Percentiles rank a stretch among this genome's conserved stretches.
phyloP scores from a whole-genome alignment of 2,797 vertebrate species.

The Paramormyrops hopkinsi region DNA sequence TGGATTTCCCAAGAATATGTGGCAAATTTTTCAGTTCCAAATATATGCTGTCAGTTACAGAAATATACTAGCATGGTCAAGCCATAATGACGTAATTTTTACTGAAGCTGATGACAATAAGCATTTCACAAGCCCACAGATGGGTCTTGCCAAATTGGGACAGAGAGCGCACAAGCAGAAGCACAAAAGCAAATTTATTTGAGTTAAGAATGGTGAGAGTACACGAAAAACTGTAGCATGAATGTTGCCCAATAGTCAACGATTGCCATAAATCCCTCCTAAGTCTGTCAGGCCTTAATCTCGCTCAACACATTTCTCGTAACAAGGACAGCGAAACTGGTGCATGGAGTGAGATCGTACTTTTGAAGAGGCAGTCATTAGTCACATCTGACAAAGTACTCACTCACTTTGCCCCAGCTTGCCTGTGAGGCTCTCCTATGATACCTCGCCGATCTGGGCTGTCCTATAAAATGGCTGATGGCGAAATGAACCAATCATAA shows the following conservation, averaged over 20 bases:
- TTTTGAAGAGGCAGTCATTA: conserved; percentile 5
- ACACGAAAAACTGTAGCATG: neutral
- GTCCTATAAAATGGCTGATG: neutral
- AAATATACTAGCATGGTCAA: neutral
- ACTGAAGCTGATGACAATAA: neutral
- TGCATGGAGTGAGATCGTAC: neutral
- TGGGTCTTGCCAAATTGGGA: neutral
- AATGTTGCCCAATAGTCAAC: neutral
- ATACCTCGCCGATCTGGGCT: neutral
- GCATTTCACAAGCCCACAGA: neutral
- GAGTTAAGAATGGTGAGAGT: neutral
- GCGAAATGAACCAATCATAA: neutral
- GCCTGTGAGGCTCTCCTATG: neutral
- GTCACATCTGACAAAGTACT: neutral
- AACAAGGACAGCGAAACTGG: neutral
- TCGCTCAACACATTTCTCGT: neutral
- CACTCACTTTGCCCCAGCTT: neutral
- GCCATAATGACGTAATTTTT: neutral
- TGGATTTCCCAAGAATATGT: neutral
- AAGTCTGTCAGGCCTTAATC: neutral
- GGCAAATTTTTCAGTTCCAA: neutral
- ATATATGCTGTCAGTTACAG: neutral
- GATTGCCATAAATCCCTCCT: neutral
- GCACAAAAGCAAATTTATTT: neutral
- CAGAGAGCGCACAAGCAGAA: neutral